Evolutionary conservation across 2,888 invertebrate genomes (phyloP), one percentile per base, ranked within the genome.

Genomic region (Chrysolina americana): DNA sequence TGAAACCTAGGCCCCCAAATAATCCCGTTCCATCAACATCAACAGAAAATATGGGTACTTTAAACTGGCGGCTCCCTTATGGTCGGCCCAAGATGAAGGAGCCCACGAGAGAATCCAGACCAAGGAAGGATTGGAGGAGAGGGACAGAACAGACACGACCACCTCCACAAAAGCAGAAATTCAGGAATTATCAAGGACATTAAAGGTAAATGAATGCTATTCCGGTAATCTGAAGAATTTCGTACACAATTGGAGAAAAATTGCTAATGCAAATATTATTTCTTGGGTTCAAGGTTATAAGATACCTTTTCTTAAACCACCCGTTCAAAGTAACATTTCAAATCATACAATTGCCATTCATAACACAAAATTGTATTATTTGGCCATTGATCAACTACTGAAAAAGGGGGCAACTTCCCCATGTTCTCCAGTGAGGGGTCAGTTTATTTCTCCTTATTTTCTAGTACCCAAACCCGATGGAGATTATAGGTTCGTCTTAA

Each of bases 391-490:
- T n/a, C n/a, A 50, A 50, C 50, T 36, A 36, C 36, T 36, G 36
- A 36, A 64, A 28, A 64, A 28, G 17, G 68, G 68, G 23, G 68
- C 68, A 10, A 68, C 53, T 50, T 50, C 17, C 15, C n/a, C 48
- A 50, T 44, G 48, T 19, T 13, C 8, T 15, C 68, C 48, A n/a
- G 15, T 23, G 17, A 15, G 13, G 9, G 53, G 44, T 15, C 62
- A 70, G 19, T 70, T 59, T 50, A 11, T 70, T 36, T 62, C 44
- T 17, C 23, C 70, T 15, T 70, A 62, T 62, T 70, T 70, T 70
- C 36, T 66, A 41, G 66, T 66, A 10, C 66, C 66, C 15, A 47
- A 66, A 66, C 11, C 65, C 8, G 19, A 47, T 47, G 65, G 48
- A n/a, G 65, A 47, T 47, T 41, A 47, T 23, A 21, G 47, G 15